These are phyloP conservation scores for Corythornis madagascariensis DNA, from an alignment of 2,113 vertebrate species.

Conservation along the genomic window DNA sequence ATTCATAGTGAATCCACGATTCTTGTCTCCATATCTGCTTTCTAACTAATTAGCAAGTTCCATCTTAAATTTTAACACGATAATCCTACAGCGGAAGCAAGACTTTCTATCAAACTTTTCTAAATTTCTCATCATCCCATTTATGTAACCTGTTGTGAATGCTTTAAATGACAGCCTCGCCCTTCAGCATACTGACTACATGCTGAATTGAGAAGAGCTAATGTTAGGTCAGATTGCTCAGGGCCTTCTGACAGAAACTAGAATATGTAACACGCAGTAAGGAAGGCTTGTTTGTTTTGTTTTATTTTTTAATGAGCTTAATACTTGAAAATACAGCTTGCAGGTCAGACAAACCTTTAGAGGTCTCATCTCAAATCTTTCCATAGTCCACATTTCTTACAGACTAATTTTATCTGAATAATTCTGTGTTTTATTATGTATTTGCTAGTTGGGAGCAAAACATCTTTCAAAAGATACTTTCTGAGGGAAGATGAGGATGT, in stretches of 20 bases:
- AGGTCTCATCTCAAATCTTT: not conserved
- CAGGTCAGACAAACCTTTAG: not conserved
- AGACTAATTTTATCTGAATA: not conserved
- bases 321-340: not conserved
- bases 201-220: not conserved
- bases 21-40: not conserved
- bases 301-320: conserved; percentile 12
- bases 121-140: not conserved
- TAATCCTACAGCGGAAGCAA: not conserved
- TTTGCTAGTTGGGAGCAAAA: not conserved
- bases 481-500: not conserved
- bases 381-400: not conserved
- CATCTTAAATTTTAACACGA: not conserved
- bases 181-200: not conserved
- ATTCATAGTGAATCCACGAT: not conserved
- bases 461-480: not conserved
- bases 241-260: not conserved
- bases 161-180: not conserved
- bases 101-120: not conserved
- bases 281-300: not conserved
- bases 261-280: not conserved
- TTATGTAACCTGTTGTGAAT: not conserved
- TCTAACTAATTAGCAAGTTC: not conserved
- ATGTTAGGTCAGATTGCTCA: not conserved
- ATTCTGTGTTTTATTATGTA: not conserved